Evolutionary conservation across 2,888 invertebrate genomes (phyloP).

Genomic region (Cephus runcator): DNA sequence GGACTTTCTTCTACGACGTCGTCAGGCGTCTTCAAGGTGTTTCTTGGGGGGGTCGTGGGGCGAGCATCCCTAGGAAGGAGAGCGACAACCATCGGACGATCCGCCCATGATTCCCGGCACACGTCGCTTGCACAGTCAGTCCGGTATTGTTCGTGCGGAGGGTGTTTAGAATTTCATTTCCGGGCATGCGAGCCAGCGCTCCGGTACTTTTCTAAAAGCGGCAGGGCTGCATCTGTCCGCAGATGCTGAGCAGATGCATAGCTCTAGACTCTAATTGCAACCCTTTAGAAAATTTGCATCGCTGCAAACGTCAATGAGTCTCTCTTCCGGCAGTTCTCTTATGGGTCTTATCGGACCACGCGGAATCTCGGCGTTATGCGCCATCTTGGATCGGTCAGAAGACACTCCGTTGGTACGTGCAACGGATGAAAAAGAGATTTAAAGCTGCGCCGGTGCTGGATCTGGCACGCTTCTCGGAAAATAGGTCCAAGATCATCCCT

Average conservation of each 20-base stretch:
- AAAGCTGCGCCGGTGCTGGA: background rate
- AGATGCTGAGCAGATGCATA: constrained; percentile 58
- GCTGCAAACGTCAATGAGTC: constrained; percentile 5
- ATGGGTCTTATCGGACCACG: too few relatives aligned
- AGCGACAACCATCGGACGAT: background rate
- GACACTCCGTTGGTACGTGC: too few relatives aligned
- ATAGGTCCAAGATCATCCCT: constrained; percentile 49
- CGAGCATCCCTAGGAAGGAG: too few relatives aligned
- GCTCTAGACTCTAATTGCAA: constrained; percentile 42
- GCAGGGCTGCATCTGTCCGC: constrained; percentile 52
- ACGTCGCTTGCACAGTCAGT: constrained; percentile 6
- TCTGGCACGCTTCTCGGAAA: constrained; percentile 49
- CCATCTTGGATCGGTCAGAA: too few relatives aligned
- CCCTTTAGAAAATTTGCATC: constrained; percentile 44
- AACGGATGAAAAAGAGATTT: background rate
- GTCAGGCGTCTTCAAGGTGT: too few relatives aligned
- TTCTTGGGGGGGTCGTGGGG: too few relatives aligned
- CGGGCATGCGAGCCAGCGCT: constrained; percentile 46
- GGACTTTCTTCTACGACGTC: too few relatives aligned
- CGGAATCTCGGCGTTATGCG: too few relatives aligned
- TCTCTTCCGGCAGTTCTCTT: too few relatives aligned
- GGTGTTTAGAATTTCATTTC: constrained; percentile 63
- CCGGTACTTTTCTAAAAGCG: constrained; percentile 29
- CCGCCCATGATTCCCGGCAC: constrained; percentile 4
- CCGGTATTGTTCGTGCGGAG: constrained; percentile 33